Evolutionary conservation across 2,888 invertebrate species (phyloP).

Genomic region (Ceriagrion tenellum): DNA sequence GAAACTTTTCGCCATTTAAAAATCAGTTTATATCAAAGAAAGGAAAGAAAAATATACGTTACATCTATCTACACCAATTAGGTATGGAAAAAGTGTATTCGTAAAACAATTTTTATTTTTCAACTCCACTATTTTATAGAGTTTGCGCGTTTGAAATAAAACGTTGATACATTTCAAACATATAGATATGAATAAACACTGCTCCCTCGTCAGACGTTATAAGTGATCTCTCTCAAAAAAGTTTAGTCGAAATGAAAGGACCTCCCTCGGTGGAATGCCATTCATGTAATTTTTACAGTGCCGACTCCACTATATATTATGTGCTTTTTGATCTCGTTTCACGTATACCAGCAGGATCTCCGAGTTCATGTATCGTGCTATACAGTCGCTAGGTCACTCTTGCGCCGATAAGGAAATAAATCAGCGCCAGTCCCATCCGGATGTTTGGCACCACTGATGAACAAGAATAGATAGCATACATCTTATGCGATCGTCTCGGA

Average conservation of each 20-base stretch:
- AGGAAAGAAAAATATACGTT: conserved; percentile 65
- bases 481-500: conserved; percentile 45
- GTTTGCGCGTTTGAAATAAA: conserved; percentile 41
- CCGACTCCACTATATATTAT: conserved; percentile 18
- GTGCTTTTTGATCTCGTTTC: conserved; percentile 14
- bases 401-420: neutral
- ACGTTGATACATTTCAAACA: conserved; percentile 40
- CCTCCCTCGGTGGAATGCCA: conserved; percentile 39
- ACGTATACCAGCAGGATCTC: conserved; percentile 65
- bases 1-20: conserved; percentile 63
- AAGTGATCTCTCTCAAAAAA: conserved; percentile 56
- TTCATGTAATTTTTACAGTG: conserved; percentile 44
- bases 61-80: conserved; percentile 67
- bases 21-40: conserved; percentile 66
- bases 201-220: conserved; percentile 63
- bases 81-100: conserved; percentile 62
- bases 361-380: conserved; percentile 21
- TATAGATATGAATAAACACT: conserved; percentile 59
- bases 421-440: neutral
- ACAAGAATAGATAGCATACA: neutral
- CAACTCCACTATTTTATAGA: conserved; percentile 52
- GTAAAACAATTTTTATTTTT: conserved; percentile 41
- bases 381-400: neutral
- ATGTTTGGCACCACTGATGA: neutral
- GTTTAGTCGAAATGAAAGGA: conserved; percentile 66